These are phyloP conservation scores for Drosophila lacicola DNA, from an alignment of 2,888 invertebrate genomes.

Conservation along the genomic window DNA sequence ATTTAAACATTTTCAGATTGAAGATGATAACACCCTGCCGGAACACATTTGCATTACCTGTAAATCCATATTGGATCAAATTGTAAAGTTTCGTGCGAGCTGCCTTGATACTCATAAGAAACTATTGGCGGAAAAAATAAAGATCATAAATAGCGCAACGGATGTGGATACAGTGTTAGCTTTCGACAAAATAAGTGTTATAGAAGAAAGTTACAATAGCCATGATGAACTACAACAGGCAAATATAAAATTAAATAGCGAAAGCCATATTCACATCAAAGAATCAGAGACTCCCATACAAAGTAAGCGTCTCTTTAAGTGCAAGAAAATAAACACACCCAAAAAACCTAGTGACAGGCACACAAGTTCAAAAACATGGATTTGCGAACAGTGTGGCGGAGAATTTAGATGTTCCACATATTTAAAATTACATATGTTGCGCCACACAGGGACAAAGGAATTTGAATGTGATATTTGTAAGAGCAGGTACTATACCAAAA, in stretches of 20 bases:
- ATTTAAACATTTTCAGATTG: conserved; percentile 32
- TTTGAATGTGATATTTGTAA: conserved; percentile 62
- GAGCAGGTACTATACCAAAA: conserved; percentile 52
- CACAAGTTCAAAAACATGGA: conserved; percentile 44
- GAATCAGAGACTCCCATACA: neutral
- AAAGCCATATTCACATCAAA: neutral
- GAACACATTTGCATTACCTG: conserved; percentile 49
- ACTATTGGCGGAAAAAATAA: conserved; percentile 33
- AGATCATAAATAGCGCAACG: neutral
- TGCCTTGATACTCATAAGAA: conserved; percentile 49
- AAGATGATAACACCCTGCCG: conserved; percentile 44
- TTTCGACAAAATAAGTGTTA: neutral
- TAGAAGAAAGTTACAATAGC: neutral
- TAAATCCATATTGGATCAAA: conserved; percentile 37
- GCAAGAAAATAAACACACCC: neutral
- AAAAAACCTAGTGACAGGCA: neutral
- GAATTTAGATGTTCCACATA: conserved; percentile 63
- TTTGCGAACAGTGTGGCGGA: conserved; percentile 66
- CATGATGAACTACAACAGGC: neutral
- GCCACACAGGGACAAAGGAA: conserved; percentile 56
- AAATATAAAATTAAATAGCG: neutral
- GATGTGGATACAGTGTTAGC: neutral
- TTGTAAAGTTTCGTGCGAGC: conserved; percentile 47
- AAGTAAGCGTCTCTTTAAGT: neutral
- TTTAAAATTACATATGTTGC: conserved; percentile 56